Conservation (phyloP, 37 sponge, comb jelly and placozoan genomes). For the Haliclona indistincta region DNA sequence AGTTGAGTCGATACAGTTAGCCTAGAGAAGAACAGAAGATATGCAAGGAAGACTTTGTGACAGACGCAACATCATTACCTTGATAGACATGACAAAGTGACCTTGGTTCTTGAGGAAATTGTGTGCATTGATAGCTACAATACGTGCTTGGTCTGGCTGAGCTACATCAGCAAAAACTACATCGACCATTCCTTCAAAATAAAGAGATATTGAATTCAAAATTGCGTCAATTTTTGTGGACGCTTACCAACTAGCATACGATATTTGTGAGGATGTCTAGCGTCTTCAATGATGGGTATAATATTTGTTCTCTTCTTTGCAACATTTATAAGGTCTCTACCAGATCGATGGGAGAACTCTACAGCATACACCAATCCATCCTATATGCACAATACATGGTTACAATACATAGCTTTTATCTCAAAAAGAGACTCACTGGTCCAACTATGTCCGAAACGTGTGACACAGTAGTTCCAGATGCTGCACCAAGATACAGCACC, state of each 20-base stretch:
- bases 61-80: slow-evolving; percentile 53
- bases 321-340: slow-evolving; percentile 97
- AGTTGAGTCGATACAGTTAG: slow-evolving; percentile 98
- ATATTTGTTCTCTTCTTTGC: slow-evolving; percentile 99
- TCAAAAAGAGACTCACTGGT: slow-evolving; percentile 66
- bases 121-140: slow-evolving; percentile 95
- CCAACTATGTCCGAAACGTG: slow-evolving; percentile 98
- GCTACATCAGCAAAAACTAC: slow-evolving; percentile 98
- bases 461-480: slow-evolving; percentile 98
- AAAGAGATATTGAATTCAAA: not conserved
- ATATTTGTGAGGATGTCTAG: slow-evolving; percentile 98
- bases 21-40: slow-evolving; percentile 40
- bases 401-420: not conserved
- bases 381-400: slow-evolving; percentile 31
- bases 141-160: slow-evolving; percentile 98
- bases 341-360: slow-evolving; percentile 98
- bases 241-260: slow-evolving; percentile 92
- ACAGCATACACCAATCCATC: slow-evolving; percentile 98
- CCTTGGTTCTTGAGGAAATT: slow-evolving; percentile 95
- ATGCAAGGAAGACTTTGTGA: not conserved
- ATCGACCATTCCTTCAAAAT: slow-evolving; percentile 93
- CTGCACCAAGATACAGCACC: slow-evolving; percentile 98
- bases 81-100: slow-evolving; percentile 96
- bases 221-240: not conserved
- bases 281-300: slow-evolving; percentile 99